Evolutionary conservation across 2,888 invertebrate genomes (phyloP).

Genomic region (Amblyjoppa proteus): DNA sequence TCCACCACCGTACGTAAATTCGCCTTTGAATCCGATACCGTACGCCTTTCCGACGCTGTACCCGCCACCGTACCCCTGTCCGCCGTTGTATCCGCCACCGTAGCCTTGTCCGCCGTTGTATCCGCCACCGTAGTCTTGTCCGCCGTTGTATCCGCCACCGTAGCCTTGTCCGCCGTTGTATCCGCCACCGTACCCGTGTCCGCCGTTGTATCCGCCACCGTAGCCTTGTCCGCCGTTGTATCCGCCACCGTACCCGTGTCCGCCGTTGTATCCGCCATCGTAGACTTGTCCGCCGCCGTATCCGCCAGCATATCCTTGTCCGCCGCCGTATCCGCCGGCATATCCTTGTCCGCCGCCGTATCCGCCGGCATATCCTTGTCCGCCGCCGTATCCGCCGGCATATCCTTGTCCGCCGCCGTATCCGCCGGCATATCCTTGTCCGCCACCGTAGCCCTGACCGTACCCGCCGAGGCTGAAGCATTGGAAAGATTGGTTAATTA

Average conservation of each 20-base stretch:
- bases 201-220: conserved; percentile 70
- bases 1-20: conserved; percentile 65
- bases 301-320: neutral
- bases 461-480: neutral
- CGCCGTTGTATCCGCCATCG: conserved; percentile 40
- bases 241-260: neutral
- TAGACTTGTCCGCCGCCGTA: neutral
- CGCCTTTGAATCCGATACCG: conserved; percentile 42
- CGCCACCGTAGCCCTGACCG: neutral
- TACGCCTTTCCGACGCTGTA: conserved; percentile 26
- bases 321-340: conserved; percentile 70
- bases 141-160: conserved; percentile 16
- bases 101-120: neutral
- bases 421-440: neutral
- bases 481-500: neutral
- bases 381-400: neutral
- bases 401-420: neutral
- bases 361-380: neutral
- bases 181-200: neutral
- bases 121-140: neutral
- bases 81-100: conserved; percentile 2
- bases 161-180: neutral
- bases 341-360: neutral
- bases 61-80: conserved; percentile 72
- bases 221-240: neutral